phyloP scores from a whole-genome alignment of 2,113 vertebrate genomes.

The Lathamus discolor region DNA sequence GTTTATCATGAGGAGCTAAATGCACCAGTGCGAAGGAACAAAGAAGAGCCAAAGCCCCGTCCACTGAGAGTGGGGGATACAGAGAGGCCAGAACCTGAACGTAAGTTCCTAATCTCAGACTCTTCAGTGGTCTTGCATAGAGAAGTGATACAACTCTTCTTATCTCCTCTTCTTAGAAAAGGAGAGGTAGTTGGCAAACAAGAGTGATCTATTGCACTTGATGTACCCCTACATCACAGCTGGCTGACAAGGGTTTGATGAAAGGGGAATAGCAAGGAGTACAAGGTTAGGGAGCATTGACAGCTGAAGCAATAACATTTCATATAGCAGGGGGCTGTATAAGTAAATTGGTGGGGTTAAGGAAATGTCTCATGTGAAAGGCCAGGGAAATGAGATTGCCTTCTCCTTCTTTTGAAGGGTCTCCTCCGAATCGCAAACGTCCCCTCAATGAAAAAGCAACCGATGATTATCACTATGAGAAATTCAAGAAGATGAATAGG shows the following conservation, averaged over 20 bases:
- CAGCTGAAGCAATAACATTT: background rate
- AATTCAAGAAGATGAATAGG: conserved; percentile 99
- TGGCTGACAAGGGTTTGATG: background rate
- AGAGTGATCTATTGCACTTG: background rate
- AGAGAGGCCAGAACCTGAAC: conserved; percentile 90
- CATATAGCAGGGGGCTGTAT: background rate
- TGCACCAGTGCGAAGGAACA: conserved; percentile 89
- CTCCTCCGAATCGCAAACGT: conserved; percentile 91
- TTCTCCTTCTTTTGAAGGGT: conserved; percentile 55
- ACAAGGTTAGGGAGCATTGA: background rate
- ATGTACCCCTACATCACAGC: rapidly evolving
- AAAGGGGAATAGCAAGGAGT: background rate
- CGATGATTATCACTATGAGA: conserved; percentile 98
- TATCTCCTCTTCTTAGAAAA: background rate
- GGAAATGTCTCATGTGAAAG: background rate
- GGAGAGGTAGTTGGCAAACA: background rate
- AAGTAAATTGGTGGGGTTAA: background rate
- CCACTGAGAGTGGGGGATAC: conserved; percentile 94
- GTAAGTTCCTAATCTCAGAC: conserved; percentile 71
- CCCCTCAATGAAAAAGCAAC: conserved; percentile 96
- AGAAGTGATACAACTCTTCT: background rate
- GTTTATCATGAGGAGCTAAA: conserved; percentile 95
- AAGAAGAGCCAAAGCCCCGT: conserved; percentile 94
- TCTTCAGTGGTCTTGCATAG: background rate
- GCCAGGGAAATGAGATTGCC: background rate